phyloP scores from a whole-genome alignment of 2,797 vertebrate genomes.

The Limnodromus scolopaceus region DNA sequence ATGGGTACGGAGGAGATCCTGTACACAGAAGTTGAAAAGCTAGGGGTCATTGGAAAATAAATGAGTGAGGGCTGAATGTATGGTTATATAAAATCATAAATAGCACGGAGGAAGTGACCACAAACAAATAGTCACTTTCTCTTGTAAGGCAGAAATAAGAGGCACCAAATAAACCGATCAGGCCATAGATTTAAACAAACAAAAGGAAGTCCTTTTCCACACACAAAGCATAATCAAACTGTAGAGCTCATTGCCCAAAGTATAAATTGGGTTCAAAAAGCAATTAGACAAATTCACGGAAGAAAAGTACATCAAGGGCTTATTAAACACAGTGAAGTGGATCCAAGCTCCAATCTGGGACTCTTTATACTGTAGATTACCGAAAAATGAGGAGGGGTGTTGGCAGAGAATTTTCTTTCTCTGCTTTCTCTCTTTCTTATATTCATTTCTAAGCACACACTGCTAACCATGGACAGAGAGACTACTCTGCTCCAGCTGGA shows the following conservation, averaged over 20 bases:
- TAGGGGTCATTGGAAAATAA: neutral
- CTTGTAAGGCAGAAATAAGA: slow-evolving; percentile 6
- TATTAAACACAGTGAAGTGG: slow-evolving; percentile 68
- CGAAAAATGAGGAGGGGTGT: slow-evolving; percentile 27
- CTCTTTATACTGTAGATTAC: slow-evolving; percentile 47
- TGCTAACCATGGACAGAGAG: neutral
- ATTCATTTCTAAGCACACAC: neutral
- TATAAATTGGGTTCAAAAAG: slow-evolving; percentile 66
- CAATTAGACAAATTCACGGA: slow-evolving; percentile 70
- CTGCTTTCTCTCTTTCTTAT: neutral
- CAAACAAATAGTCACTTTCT: neutral
- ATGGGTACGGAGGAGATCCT: neutral
- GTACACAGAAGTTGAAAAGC: neutral
- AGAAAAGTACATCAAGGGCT: slow-evolving; percentile 66
- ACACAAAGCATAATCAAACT: slow-evolving; percentile 55
- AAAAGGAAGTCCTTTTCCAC: slow-evolving; percentile 25
- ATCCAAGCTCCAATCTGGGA: slow-evolving; percentile 64
- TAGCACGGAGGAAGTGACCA: neutral
- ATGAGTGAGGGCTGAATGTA: neutral
- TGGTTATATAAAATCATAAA: neutral
- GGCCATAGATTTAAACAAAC: slow-evolving; percentile 19
- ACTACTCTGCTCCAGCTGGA: neutral
- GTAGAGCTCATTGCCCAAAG: slow-evolving; percentile 51
- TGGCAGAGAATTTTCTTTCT: slow-evolving; percentile 22
- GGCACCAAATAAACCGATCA: neutral